These are phyloP conservation scores for Diuraphis noxia DNA, from an alignment of 1,140 invertebrate genomes.

Conservation along the genomic window DNA sequence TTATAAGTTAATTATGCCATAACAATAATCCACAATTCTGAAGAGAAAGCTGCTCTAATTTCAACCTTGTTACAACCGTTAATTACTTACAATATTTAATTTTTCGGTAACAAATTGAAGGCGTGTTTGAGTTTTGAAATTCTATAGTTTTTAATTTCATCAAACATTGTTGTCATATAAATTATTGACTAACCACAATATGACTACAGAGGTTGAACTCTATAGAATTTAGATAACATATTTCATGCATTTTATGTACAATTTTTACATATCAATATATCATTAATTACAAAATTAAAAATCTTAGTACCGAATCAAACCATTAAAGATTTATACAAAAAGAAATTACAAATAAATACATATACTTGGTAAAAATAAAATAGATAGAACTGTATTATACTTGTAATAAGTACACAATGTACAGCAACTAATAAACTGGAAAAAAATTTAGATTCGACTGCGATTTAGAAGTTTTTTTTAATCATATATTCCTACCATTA, in stretches of 20 bases:
- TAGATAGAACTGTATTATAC: neutral
- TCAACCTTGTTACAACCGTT: no score
- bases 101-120: no score
- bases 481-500: neutral
- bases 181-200: no score
- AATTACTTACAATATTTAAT: no score
- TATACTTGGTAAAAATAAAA: neutral
- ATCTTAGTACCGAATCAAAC: neutral
- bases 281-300: neutral
- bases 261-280: neutral
- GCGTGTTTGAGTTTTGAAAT: no score
- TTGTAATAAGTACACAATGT: neutral
- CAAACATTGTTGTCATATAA: no score
- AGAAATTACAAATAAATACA: neutral
- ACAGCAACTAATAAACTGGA: neutral
- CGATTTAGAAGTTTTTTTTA: neutral
- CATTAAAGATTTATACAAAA: neutral
- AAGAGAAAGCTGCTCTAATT: no score
- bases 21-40: no score
- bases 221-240: neutral
- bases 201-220: neutral
- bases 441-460: neutral
- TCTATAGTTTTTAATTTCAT: no score
- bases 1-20: no score
- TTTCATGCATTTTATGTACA: neutral